Evolutionary conservation across 2,113 vertebrate species (phyloP), one percentile per base, ranked within the genome.

Genomic region (Tachysurus fulvidraco): DNA sequence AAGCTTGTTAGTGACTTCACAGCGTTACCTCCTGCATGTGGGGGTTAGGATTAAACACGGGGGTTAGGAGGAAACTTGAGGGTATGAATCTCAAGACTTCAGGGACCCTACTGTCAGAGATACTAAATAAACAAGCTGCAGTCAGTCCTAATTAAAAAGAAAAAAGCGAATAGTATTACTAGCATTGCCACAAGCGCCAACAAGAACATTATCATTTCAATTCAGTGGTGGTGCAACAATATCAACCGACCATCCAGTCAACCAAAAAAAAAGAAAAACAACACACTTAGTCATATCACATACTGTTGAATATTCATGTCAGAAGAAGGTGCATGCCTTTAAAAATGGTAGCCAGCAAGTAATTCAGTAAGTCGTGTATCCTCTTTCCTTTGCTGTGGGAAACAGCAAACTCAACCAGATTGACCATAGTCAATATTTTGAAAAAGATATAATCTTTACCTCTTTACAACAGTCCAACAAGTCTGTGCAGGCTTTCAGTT

Each of bases 1-100:
- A 97, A 97, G 95, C 94, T 95, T 93, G 90, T 93, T 89, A 17
- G 94, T 96, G 95, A 96, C 95, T 96, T 92, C 89, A 90, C 91
- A 93, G 93, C 93, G 94, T 93, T 94, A 93, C 90, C 93, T 79
- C 84, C 46, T 78, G 85, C 85, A 83, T 77, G 81, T 71, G 84
- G 62, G 87, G 81, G 50, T 36, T 46, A 28, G 59, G 44, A 36
- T 55, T 78, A 81, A 64, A 86, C 83, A 16, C 57, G 85, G 55
- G 76, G 73, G 41, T 41, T 50, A 21, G 50, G 28, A 41, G 67
- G 74, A 79, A 50, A 88, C 60, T 46, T 65, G 71, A 76, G 78
- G 85, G 46, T 81, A 54, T 84, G 11, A 81, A 57, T 81, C 30
- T 84, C n/a, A 76, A 74, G n/a, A 76, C 6, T 30, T 30, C 69